Evolutionary conservation across 2,888 invertebrate species (phyloP).

Genomic region (Byasa hedistus): DNA sequence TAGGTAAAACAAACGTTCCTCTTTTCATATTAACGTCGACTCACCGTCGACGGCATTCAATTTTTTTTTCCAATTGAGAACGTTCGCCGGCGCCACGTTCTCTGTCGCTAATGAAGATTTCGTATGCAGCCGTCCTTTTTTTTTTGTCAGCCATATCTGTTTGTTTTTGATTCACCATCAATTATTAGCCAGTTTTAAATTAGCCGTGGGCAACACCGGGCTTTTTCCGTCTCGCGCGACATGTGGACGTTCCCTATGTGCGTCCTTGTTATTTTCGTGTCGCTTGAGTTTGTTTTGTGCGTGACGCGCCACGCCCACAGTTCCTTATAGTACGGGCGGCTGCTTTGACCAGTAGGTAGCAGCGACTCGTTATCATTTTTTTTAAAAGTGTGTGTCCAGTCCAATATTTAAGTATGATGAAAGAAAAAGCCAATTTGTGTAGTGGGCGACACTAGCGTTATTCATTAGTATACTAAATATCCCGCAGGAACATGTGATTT

Average conservation of each 20-base stretch:
- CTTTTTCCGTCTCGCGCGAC: conserved; percentile 49
- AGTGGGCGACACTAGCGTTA: conserved; percentile 48
- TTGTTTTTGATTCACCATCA: conserved; percentile 77
- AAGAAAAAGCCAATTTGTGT: conserved; percentile 66
- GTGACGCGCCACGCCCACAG: conserved; percentile 75
- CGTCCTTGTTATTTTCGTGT: conserved; percentile 59
- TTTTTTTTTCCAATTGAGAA: conserved; percentile 62
- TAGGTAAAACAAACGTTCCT: conserved; percentile 48
- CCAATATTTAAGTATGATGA: conserved; percentile 73
- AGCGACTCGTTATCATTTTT: conserved; percentile 68
- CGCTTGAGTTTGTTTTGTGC: conserved; percentile 74
- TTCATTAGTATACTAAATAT: conserved; percentile 27
- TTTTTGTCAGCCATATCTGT: conserved; percentile 78
- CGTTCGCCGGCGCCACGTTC: conserved; percentile 59
- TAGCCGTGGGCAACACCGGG: conserved; percentile 66
- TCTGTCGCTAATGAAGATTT: conserved; percentile 70
- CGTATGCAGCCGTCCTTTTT: conserved; percentile 70
- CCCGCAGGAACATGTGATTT: neutral
- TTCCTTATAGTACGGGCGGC: conserved; percentile 50
- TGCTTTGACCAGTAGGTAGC: conserved; percentile 74
- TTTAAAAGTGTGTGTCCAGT: conserved; percentile 66
- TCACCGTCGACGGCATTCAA: conserved; percentile 67
- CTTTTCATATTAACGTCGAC: conserved; percentile 59
- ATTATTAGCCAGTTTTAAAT: conserved; percentile 77
- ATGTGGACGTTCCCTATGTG: conserved; percentile 37